Base-by-base conservation (phyloP, 2,888 invertebrate genomes). In the Smittia sp. region DNA sequence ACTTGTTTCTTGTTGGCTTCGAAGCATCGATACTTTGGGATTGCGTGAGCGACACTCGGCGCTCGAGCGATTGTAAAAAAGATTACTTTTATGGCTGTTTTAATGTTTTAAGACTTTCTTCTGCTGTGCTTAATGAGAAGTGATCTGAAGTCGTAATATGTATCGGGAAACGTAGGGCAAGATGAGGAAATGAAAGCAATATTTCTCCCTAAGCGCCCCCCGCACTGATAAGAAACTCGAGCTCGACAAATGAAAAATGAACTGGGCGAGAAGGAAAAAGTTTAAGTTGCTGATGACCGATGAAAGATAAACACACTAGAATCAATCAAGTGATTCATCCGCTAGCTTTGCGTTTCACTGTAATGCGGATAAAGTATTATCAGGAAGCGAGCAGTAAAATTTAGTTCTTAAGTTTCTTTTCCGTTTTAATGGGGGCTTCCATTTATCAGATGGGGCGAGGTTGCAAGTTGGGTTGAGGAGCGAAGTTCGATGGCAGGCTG, bases 21-120 rank as follows among this genome's bases (percentile, higher is more conserved):
- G n/a, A n/a, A n/a, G n/a, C 15, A 58, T 58, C 18, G 58, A 58
- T 7, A 20, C 7, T 58, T 20, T 58, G 3, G 15, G 11, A 58
- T 58, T 58, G 58, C 58, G 58, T 58, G 58, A 4, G 20, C 22
- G 32, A 9, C 32, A 32, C 32, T 32, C 32, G 11, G 46, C 46
- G 11, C 58, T 58, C 24, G 27, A 32, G 22, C 54, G 69, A 69
- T 69, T 69, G 69, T 69, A 69, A 69, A 69, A 69, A 69, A 69
- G 69, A 69, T 69, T 69, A 69, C 69, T 69, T 69, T 69, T 69
- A 69, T 69, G 20, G 69, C 69, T 52, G 25, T 69, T 69, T 69
- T 69, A 69, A 69, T 69, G 69, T 69, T 69, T 69, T 52, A 52
- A 69, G 69, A 22, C 69, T 69, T 69, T 46, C 32, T 41, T 41